Percentiles rank a stretch among this genome's conserved stretches.
These are phyloP conservation scores for Sphyrna mokarran DNA, from an alignment of 2,113 vertebrate genomes.

Conservation along the genomic window DNA sequence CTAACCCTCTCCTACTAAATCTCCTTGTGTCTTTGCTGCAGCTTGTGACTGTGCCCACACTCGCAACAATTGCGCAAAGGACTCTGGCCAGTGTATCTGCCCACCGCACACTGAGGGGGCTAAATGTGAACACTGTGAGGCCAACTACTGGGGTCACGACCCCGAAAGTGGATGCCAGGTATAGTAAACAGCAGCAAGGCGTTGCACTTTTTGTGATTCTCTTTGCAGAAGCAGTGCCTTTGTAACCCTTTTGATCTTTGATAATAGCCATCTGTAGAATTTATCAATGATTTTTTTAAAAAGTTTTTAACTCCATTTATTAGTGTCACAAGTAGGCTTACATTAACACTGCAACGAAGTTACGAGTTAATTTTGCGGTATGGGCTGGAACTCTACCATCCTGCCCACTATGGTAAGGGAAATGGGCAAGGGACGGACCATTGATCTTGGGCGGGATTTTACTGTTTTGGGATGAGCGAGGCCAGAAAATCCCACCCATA, in stretches of 20 bases:
- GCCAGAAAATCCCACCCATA: too few species aligned
- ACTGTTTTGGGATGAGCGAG: too few species aligned
- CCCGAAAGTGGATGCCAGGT: constrained; percentile 76
- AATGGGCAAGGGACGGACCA: too few species aligned
- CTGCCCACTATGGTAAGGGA: too few species aligned
- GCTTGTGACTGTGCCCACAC: constrained; percentile 83
- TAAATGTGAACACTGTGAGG: constrained; percentile 69
- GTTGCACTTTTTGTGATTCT: neutral
- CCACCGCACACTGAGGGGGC: constrained; percentile 70
- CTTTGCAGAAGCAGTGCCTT: neutral
- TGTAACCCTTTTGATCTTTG: neutral
- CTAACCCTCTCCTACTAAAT: neutral
- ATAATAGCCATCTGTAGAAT: neutral
- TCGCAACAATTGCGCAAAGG: constrained; percentile 68
- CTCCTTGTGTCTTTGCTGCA: constrained; percentile 46
- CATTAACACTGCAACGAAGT: too few species aligned
- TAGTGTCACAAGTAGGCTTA: too few species aligned
- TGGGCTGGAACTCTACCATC: too few species aligned
- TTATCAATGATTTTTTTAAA: neutral
- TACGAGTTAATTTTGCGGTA: too few species aligned
- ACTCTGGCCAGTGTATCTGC: constrained; percentile 75
- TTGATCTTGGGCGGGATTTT: too few species aligned
- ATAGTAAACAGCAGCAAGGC: neutral
- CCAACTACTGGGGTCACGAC: constrained; percentile 71
- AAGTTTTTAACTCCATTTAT: neutral